phyloP scores from a whole-genome alignment of 2,113 vertebrate species.

The Physeter macrocephalus region DNA sequence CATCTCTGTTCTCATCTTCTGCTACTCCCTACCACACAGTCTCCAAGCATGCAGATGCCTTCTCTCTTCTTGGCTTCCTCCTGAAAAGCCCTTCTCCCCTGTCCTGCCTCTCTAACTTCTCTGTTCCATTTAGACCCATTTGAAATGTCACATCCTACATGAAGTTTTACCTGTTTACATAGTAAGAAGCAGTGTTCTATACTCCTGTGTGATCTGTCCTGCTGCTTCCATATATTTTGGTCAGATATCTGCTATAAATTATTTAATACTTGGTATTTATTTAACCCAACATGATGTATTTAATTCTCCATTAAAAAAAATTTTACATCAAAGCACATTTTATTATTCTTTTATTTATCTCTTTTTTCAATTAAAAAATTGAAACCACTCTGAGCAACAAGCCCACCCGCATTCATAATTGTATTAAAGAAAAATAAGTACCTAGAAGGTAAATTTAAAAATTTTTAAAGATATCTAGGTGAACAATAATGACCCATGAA shows the following conservation, averaged over 20 bases:
- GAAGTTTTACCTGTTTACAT: background rate
- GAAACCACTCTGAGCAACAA: background rate
- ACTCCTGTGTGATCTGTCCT: background rate
- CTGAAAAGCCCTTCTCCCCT: background rate
- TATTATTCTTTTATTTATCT: background rate
- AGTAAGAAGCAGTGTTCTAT: background rate
- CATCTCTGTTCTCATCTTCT: background rate
- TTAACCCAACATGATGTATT: background rate
- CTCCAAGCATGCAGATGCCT: background rate
- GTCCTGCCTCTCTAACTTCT: background rate
- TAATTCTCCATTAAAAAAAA: background rate
- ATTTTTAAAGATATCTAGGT: background rate
- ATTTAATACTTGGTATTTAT: background rate
- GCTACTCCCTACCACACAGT: background rate
- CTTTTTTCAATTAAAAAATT: conserved; percentile 6
- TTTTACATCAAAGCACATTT: background rate
- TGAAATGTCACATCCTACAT: background rate
- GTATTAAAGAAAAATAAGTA: conserved; percentile 4
- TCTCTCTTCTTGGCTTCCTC: background rate
- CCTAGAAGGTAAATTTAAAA: background rate
- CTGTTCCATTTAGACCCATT: background rate
- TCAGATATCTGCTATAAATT: background rate
- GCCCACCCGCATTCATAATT: background rate
- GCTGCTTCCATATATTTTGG: background rate
- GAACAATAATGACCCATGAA: background rate